Base-by-base conservation (phyloP, 2,888 invertebrate species). In the Scaptomyza reducta region DNA sequence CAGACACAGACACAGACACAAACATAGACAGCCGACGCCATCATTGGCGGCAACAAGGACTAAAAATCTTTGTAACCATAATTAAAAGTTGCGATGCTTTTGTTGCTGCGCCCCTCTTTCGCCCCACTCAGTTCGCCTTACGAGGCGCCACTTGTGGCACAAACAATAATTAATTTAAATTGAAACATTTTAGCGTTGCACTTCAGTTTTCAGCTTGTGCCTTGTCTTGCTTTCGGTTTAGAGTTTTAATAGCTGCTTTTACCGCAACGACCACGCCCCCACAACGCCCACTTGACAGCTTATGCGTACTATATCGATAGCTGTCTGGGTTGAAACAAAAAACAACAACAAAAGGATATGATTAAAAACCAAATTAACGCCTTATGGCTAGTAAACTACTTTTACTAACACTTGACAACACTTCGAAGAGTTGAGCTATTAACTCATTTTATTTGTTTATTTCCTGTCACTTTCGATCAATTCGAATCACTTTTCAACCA, bases 141-240 rank as follows among this genome's bases (percentile, higher is more conserved):
- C 69, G 67, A 74, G 76, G 75, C 87, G 85, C 81, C 89, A 89
- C 90, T 90, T 89, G 90, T 89, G 88, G 89, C 83, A 82, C 88
- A 89, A 89, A 89, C 89, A 89, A 90, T 89, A 90, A 89, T 90
- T 90, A 89, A 90, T 89, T 89, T 89, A 87, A 90, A 90, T 90
- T 89, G 89, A 90, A 90, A 89, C 87, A 81, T 83, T 86, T 86
- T 74, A 77, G 85, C 80, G 74, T 35, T 33, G 27, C 50, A 46
- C 41, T 45, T 46, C 46, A 49, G 46, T 38, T 65, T 40, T 25
- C 46, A 61, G 55, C 47, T 58, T 62, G 49, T 58, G 50, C 35
- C 42, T 22, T 22, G 27, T 50, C 33, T 57, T 56, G 40, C 60
- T 44, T 56, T 61, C 44, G 40, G 42, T 55, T 61, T 44, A 65